Evolutionary conservation across 2,113 vertebrate species (phyloP), one percentile per base, ranked within the genome.

Genomic region (Cromileptes altivelis): DNA sequence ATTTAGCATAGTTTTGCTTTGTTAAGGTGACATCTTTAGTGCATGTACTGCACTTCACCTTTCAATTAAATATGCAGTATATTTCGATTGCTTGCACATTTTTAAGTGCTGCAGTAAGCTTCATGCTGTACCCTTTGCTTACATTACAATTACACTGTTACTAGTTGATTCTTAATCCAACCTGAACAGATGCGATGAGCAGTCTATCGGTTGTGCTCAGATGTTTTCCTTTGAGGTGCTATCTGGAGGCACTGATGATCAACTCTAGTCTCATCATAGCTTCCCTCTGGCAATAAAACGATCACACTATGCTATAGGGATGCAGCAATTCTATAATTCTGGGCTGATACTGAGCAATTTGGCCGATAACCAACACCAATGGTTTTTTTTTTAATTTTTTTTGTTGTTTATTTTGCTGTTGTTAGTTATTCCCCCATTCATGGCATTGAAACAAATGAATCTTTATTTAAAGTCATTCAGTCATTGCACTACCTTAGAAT

Each of bases 181-280:
- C 30, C 6, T 27, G 15, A 57, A 71, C 37, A 42, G 50, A 76
- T 56, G 50, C n/a, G 13, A n/a, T 25, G 50, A 56, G 74, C 62
- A 56, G 21, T 40, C 60, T 13, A 18, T 40, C 19, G 19, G 30
- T 42, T 42, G n/a, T 65, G 62, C 37, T 75, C 27, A 14, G 73
- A 53, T 64, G 45, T 75, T 75, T 74, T 40, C 21, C 47, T 63
- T 53, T 53, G 27, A 63, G 19, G n/a, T 4, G 25, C 6, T 53
- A 17, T 50, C 13, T 23, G 19, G 19, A 62, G 27, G 27, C 71
- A 14, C 55, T 47, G 23, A 25, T 27, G 70, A 49, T 61, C 42
- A 14, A 13, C 56, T 49, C 53, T 12, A 6, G 9, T 45, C 70
- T 67, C 37, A n/a, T 42, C 21, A 23, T 11, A 64, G 37, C 62